Conservation (phyloP, 2,113 vertebrate genomes). For the Athene cunicularia region DNA sequence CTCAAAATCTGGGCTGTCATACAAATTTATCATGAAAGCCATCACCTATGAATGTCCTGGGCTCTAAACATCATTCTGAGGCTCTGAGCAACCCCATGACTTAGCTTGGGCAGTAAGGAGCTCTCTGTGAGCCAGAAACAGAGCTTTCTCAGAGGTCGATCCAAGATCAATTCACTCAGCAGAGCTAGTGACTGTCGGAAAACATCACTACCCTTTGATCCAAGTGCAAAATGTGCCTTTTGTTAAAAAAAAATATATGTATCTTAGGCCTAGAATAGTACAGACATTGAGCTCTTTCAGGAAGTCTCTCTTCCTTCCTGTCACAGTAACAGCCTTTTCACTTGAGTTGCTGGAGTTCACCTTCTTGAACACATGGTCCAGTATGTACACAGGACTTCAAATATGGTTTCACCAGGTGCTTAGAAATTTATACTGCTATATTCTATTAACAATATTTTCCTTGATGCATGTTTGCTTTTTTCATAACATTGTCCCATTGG, state of each 20-base stretch:
- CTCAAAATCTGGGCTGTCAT: background rate
- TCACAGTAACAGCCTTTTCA: background rate
- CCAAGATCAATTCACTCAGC: background rate
- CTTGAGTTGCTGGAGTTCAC: background rate
- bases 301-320: background rate
- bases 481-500: background rate
- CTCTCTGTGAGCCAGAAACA: background rate
- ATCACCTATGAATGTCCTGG: background rate
- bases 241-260: no score
- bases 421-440: background rate
- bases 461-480: background rate
- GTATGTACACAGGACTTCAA: background rate
- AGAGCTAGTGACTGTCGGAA: background rate
- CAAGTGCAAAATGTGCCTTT: background rate
- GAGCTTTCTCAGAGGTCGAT: background rate
- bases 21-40: background rate
- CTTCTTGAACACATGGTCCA: background rate
- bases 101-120: background rate
- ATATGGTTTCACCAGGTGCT: background rate
- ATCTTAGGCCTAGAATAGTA: background rate
- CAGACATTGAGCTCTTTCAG: background rate
- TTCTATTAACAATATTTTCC: background rate
- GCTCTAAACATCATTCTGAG: background rate
- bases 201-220: background rate
- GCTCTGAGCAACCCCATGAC: background rate